Base-by-base conservation (phyloP, 2,113 vertebrate genomes). In the Corvus cornix region DNA sequence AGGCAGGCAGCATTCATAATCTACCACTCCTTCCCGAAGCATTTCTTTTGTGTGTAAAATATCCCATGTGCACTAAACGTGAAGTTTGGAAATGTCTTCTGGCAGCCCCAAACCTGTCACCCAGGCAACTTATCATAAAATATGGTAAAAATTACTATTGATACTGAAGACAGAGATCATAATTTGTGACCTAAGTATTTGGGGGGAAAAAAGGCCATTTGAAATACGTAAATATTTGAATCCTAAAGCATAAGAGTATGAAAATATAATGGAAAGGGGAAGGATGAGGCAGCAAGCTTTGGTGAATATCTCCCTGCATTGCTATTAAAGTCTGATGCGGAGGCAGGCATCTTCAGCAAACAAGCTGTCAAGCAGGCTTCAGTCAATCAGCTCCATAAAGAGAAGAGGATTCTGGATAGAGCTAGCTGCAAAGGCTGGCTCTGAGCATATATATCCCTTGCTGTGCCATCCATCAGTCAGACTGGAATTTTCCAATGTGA, bases 331-430 rank as follows among this genome's bases (percentile, higher is more conserved):
- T 58, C 81, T 52, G 79, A 41, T 64, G 82, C 18, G 35, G 80
- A 93, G 95, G 88, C 69, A 97, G 93, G 74, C 76, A 30, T 64
- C 84, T 93, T 87, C 70, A 77, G 89, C 79, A 95, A 95, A 91
- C 84, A 91, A 92, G 49, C 92, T 94, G 89, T 89, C 94, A 95
- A 62, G 56, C 53, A 92, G 59, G n/a, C 84, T 94, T 94, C 88
- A 95, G 73, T 75, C 84, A 93, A 62, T 68, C 87, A 93, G 70
- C 67, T 84, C 66, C 87, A 75, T 23, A 46, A 64, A 60, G 72
- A 77, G 55, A 94, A 66, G 76, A 95, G 41, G 39, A 86, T 10
- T 75, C 72, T 94, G 63, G 63, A 75, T 43, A 86, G 39, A 96
- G 49, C 59, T 73, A 70, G 76, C 76, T 95, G 80, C 80, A 86